Conservation (phyloP, 1,140 invertebrate genomes). For the Drosophila kepulauana region DNA sequence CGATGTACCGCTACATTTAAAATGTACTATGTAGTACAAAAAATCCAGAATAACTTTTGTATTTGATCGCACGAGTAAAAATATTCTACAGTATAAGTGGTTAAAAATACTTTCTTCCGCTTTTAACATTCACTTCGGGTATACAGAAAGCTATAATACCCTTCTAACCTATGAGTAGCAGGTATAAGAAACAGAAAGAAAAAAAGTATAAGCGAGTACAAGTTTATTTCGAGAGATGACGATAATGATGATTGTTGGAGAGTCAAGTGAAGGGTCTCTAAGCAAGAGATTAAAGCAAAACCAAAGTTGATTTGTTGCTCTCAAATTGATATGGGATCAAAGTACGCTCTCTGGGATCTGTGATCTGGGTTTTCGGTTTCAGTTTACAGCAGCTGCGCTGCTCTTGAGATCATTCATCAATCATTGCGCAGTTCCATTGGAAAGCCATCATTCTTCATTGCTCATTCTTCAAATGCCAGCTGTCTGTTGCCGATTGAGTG, state of each 20-base stretch:
- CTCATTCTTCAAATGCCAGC: slow-evolving; percentile 6
- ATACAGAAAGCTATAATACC: too few relatives aligned
- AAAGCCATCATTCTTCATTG: slow-evolving; percentile 11
- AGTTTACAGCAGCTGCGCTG: not conserved
- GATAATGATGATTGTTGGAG: not conserved
- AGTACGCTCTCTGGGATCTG: not conserved
- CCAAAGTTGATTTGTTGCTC: not conserved
- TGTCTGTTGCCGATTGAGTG: slow-evolving; percentile 32
- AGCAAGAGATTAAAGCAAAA: not conserved
- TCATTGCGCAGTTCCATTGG: not conserved
- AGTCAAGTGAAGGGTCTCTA: slow-evolving; percentile 10
- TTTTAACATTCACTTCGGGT: too few relatives aligned
- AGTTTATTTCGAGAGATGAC: slow-evolving; percentile 13
- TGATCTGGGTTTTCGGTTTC: not conserved
- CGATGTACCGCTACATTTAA: too few relatives aligned
- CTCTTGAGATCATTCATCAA: not conserved
- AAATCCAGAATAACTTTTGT: too few relatives aligned
- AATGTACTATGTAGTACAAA: too few relatives aligned
- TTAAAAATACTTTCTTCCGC: too few relatives aligned
- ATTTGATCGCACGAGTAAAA: too few relatives aligned
- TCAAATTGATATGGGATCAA: not conserved
- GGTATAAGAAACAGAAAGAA: not conserved
- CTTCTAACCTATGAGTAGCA: too few relatives aligned
- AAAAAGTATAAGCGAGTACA: not conserved
- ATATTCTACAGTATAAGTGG: too few relatives aligned